Percentiles rank a stretch among this genome's conserved stretches.
phyloP scores from a whole-genome alignment of 2,888 invertebrate species.

The Thysanoteuthis rhombus region DNA sequence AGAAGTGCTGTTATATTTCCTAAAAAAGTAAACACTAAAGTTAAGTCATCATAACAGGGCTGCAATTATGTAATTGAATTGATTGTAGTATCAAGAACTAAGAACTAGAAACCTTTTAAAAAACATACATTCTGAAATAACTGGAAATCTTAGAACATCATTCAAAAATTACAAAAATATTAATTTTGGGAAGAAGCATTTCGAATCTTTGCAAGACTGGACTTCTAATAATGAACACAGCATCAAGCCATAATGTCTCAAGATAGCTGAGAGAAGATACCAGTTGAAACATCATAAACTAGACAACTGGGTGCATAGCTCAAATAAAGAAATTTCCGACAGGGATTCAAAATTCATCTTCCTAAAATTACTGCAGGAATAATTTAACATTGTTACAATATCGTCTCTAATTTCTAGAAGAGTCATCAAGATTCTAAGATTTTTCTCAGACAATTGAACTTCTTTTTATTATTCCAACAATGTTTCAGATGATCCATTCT shows the following conservation, averaged over 20 bases:
- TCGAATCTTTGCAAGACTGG: not conserved
- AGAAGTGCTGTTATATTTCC: no score
- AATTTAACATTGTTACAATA: not conserved
- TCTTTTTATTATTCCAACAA: no score
- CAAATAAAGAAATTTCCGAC: not conserved
- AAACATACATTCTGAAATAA: not conserved
- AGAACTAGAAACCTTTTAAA: not conserved
- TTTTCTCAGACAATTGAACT: no score
- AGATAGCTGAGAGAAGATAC: not conserved
- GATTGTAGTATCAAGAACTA: not conserved
- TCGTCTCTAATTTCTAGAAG: no score
- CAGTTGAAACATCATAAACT: not conserved
- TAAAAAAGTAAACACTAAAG: not conserved
- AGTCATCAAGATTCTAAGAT: no score
- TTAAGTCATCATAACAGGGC: not conserved
- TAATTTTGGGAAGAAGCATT: not conserved
- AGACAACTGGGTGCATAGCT: not conserved
- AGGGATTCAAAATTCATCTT: not conserved
- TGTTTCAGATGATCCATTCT: no score
- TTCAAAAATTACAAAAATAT: not conserved
- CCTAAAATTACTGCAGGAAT: not conserved
- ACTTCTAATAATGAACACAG: not conserved
- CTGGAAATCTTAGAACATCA: not conserved
- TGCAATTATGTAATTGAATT: not conserved
- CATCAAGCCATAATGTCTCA: not conserved